A percentile compares a stretch with the other conserved stretches of the same genome.
These are phyloP conservation scores for Phyllostomus hastatus DNA, from an alignment of 2,113 vertebrate species.

Conservation along the genomic window DNA sequence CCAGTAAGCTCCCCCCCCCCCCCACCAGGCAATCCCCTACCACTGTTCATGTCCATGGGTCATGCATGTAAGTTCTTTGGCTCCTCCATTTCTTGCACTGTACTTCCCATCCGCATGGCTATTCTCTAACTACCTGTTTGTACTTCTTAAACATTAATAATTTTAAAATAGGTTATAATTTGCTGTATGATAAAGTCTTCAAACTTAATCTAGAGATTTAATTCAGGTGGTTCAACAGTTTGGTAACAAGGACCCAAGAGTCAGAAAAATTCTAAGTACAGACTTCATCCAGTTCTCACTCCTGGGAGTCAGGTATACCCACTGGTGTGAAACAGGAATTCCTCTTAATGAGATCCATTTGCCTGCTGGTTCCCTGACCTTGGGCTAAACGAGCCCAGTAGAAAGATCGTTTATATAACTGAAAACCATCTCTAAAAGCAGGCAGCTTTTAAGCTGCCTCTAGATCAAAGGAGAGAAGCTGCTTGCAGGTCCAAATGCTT, in stretches of 20 bases:
- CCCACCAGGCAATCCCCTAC: no score
- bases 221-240: not conserved
- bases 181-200: not conserved
- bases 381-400: not conserved
- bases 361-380: not conserved
- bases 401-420: constrained; percentile 8
- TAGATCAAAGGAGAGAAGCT: constrained; percentile 53
- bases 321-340: not conserved
- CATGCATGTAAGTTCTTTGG: no score
- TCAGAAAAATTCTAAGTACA: not conserved
- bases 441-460: constrained; percentile 26
- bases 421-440: constrained; percentile 39
- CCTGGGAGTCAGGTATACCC: not conserved
- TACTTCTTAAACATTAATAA: no score
- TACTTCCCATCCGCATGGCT: no score
- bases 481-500: not conserved
- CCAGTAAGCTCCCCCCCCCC: no score
- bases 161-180: not conserved
- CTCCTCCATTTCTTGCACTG: no score
- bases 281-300: not conserved
- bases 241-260: not conserved
- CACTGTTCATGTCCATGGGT: no score
- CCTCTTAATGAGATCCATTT: not conserved
- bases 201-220: not conserved
- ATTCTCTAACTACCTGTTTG: no score